Conservation (phyloP, 2,113 vertebrate species). For the Dasyprocta punctata region DNA sequence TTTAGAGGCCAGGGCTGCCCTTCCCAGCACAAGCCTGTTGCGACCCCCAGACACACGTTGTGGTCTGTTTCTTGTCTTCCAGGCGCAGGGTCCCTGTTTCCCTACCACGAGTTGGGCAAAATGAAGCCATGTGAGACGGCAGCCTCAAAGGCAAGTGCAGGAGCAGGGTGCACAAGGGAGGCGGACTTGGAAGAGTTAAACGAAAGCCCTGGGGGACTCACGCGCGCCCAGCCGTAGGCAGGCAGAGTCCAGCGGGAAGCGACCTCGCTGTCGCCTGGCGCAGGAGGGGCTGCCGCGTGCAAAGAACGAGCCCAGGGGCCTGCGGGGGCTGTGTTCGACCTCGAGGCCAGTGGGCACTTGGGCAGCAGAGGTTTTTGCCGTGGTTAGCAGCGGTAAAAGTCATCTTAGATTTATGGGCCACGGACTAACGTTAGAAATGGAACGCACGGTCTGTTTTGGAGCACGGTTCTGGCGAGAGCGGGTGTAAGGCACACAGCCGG, state of each 20-base stretch:
- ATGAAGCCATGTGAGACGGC: no score
- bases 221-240: not conserved
- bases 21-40: accelerated
- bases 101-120: not conserved
- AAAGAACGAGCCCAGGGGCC: not conserved
- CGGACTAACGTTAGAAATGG: not conserved
- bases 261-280: not conserved
- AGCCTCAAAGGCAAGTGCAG: accelerated
- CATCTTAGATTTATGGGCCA: not conserved
- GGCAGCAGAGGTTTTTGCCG: not conserved
- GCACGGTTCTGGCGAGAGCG: not conserved
- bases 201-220: accelerated
- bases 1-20: not conserved
- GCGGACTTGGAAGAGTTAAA: not conserved
- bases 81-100: not conserved
- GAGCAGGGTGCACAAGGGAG: not conserved
- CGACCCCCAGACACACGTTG: not conserved
- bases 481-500: not conserved
- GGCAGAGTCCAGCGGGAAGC: not conserved
- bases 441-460: not conserved
- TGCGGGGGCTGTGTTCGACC: not conserved
- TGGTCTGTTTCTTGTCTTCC: not conserved
- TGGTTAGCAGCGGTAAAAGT: not conserved
- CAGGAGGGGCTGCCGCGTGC: not conserved
- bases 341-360: not conserved